Evolutionary conservation across 2,888 invertebrate species (phyloP), one percentile per base, ranked within the genome.

Genomic region (Salticus scenicus): DNA sequence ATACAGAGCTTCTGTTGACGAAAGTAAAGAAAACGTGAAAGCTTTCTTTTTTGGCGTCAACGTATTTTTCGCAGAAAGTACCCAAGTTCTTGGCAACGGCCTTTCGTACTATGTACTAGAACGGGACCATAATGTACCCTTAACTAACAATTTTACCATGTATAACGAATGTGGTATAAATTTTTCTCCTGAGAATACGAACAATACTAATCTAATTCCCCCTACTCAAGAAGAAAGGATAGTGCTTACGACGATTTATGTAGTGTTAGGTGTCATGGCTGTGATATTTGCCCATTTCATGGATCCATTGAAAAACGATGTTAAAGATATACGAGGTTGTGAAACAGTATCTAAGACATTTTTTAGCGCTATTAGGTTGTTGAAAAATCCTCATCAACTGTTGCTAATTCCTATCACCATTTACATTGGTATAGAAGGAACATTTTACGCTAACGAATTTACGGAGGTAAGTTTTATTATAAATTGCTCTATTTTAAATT

Each of bases 11-110:
- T 69, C 64, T 1, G 28, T 72, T 14, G 33, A 28, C 0, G 76
- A 66, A 14, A 71, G 63, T 10, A 12, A 42, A 0, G 76, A 98
- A 91, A 97, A 96, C 28, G 96, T 98, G 89, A 96, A 98, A 89
- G 98, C 98, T 83, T 93, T 97, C 90, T 98, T 98, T 94, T 99
- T 99, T 92, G 99, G 99, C 66, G 96, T 98, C 94, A 99, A 99
- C 94, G 99, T 98, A 93, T 94, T 98, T 89, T 96, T 98, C 89
- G 98, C 98, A 95, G 98, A 98, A 92, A 96, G 97, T 17, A 96
- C 98, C 89, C 96, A 98, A 92, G 94, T 98, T 66, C 97, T 97
- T 96, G 98, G 98, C 90, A 98, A 98, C 92, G 93, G 98, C 88
- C 95, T 98, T 90, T 97, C 97, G n/a, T 97, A 97, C 5, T 87